Evolutionary conservation across 2,113 vertebrate species (phyloP).

Genomic region (Ictalurus punctatus): DNA sequence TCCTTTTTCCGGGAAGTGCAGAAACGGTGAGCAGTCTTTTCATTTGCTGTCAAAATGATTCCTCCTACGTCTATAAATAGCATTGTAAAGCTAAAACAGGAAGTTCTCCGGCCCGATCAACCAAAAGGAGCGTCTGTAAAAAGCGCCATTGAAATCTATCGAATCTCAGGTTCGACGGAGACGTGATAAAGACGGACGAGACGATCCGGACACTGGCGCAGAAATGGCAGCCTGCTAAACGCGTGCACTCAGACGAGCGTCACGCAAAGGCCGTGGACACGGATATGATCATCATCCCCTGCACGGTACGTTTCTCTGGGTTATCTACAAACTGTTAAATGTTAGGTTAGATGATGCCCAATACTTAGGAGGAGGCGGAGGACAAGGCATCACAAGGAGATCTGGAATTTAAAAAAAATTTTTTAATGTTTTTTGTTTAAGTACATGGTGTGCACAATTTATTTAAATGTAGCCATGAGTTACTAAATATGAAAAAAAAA

Average conservation of each 20-base stretch:
- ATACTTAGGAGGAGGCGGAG: not conserved
- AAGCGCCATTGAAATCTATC: not conserved
- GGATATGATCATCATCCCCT: constrained; percentile 91
- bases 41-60: not conserved
- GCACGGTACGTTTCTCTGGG: constrained; percentile 74
- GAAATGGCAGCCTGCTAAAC: constrained; percentile 89
- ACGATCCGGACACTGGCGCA: constrained; percentile 87
- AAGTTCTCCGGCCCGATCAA: not conserved
- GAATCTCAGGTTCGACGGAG: constrained; percentile 85
- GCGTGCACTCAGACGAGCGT: constrained; percentile 81
- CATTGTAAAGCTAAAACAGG: not conserved
- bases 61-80: not conserved
- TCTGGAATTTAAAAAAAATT: not conserved
- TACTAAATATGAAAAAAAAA: no score
- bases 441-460: not conserved
- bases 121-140: not conserved
- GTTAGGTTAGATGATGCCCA: not conserved
- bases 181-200: constrained; percentile 90
- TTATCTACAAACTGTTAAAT: not conserved
- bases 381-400: not conserved
- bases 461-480: not conserved
- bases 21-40: constrained; percentile 77
- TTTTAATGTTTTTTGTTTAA: no score
- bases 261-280: constrained; percentile 90
- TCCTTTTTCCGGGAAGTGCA: constrained; percentile 95